Evolutionary conservation across 1,140 invertebrate species (phyloP), one percentile per base, ranked within the genome.

Genomic region (Steinernema khuongi): DNA sequence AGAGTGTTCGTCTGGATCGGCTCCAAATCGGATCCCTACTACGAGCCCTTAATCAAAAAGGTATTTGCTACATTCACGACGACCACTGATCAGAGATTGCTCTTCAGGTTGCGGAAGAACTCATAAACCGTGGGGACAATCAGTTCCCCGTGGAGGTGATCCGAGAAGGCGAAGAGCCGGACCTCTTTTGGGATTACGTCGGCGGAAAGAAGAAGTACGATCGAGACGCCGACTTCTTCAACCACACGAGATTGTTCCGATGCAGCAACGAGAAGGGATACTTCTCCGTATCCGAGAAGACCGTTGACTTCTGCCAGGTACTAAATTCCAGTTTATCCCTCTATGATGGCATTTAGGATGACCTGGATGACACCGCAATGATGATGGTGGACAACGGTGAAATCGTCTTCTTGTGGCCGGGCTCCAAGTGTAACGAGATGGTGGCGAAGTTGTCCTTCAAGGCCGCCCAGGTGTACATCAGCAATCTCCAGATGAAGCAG

Each of bases 201-300:
- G 94, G 93, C 71, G 95, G 94, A 0, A 91, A 91, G 77, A 97
- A 96, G 86, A 90, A 91, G 0, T 97, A 99, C 85, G 94, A 97
- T 28, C 81, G 89, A 68, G 90, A 94, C 85, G 94, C 94, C 0
- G 91, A 92, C 69, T 99, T 92, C 82, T 96, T 99, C 91, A 90
- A 94, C 80, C 93, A 92, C 85, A 94, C 94, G 1, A 88, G 97
- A 75, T 88, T 99, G 7, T 99, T 99, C 87, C 90, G 96, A 29
- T 99, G 97, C 87, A 98, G 96, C 7, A 99, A 99, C 87, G 96
- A 99, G 83, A 97, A 97, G 86, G 97, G 97, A 28, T 99, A 97
- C 86, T 99, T 99, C 84, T 93, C 93, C 1, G 94, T 99, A 4
- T 97, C 95, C 28, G 97, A 99, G 87, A 99, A 99, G 85, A 99